Evolutionary conservation across 2,888 invertebrate genomes (phyloP).

Genomic region (Sipha maydis): DNA sequence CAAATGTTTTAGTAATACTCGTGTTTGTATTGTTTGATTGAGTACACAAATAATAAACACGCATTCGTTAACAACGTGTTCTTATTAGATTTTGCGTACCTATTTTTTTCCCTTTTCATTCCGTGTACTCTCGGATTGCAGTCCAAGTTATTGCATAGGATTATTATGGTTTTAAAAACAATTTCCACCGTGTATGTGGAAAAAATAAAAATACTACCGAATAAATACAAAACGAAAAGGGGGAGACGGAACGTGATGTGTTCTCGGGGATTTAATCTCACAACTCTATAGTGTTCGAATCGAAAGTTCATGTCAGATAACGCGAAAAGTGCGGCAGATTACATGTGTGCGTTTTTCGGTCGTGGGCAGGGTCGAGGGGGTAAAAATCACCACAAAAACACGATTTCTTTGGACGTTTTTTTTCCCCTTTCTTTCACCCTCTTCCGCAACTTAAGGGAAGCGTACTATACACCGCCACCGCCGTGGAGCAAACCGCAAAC

Average conservation of each 20-base stretch:
- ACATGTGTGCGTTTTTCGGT: not conserved
- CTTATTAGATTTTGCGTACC: conserved; percentile 28
- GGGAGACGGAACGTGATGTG: conserved; percentile 50
- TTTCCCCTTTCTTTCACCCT: not conserved
- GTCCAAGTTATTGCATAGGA: conserved; percentile 53
- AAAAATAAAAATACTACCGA: conserved; percentile 4
- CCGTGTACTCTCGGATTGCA: not conserved
- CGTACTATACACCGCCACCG: not conserved
- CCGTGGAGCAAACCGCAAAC: not conserved
- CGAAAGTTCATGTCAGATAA: conserved; percentile 46
- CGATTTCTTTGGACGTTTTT: conserved; percentile 2
- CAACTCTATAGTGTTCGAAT: not conserved
- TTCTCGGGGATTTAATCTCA: conserved; percentile 55
- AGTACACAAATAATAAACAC: not conserved
- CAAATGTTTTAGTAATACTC: conserved; percentile 2
- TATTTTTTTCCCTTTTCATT: conserved; percentile 31
- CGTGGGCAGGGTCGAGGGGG: not conserved
- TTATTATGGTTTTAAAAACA: conserved; percentile 63
- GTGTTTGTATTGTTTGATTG: not conserved
- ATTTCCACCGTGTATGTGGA: conserved; percentile 53
- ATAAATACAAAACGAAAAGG: not conserved
- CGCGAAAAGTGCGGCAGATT: not conserved
- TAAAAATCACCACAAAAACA: conserved; percentile 29
- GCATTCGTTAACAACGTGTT: not conserved
- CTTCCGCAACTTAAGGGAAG: not conserved